Base-by-base conservation (phyloP, 2,113 vertebrate species). In the Melanotaenia duboulayi region DNA sequence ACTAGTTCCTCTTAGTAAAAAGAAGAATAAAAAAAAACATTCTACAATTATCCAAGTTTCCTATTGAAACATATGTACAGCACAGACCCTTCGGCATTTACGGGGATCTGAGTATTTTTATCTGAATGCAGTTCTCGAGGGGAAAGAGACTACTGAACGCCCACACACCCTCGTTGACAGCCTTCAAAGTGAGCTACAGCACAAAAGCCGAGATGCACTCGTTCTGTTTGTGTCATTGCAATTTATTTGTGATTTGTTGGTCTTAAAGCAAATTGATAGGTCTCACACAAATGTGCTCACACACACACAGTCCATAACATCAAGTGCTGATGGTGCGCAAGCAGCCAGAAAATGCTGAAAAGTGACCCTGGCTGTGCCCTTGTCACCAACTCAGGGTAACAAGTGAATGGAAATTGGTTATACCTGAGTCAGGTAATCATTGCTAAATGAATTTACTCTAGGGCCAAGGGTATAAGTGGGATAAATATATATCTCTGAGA, bases 351-450 rank as follows among this genome's bases (percentile, higher is more conserved):
- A 92, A 81, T 94, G 93, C 95, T 95, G 94, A 94, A 95, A 95
- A 94, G 92, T 93, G 93, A 94, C 94, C 94, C 90, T 91, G 92
- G 88, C 91, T 86, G 86, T 89, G 93, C 92, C 95, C 96, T 95
- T 95, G 95, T 95, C 95, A 92, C 90, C 87, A 87, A 78, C 92
- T 93, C 86, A 73, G 90, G 92, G 93, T 93, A 93, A 92, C 90
- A 87, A 93, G 93, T 94, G 92, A 93, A 90, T 94, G 92, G 94
- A 96, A 95, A 95, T 93, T 92, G 89, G 92, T 94, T 96, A 92
- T 93, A 94, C 93, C 94, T 88, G 92, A 95, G 94, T 96, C 95
- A 96, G 94, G 93, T 96, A 96, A 96, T 97, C 95, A 95, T 96
- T 96, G 91, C 95, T 96, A 97, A 97, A 94, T 93, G 92, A 95